phyloP scores from a whole-genome alignment of 2,113 vertebrate species.

The Dascyllus trimaculatus region DNA sequence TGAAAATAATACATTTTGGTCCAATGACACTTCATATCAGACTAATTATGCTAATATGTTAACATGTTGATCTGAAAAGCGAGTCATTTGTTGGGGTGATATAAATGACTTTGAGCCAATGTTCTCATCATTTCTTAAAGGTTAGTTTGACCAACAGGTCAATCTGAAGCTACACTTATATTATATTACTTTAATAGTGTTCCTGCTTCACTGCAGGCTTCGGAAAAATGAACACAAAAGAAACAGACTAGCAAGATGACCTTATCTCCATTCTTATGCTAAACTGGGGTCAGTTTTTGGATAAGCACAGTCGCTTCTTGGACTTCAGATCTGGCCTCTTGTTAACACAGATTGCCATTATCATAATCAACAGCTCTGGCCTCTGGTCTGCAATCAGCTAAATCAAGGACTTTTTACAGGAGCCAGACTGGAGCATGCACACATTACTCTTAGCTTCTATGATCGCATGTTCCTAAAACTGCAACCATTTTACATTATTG shows the following conservation, averaged over 20 bases:
- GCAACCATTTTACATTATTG: background rate
- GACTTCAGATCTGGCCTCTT: slow-evolving; percentile 47
- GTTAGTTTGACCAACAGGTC: background rate
- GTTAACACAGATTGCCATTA: slow-evolving; percentile 54
- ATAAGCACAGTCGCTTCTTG: slow-evolving; percentile 30
- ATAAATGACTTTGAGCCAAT: background rate
- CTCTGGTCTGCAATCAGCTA: slow-evolving; percentile 62
- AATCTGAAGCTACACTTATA: background rate
- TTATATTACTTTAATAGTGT: background rate
- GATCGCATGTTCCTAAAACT: background rate
- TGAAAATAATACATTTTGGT: too few species aligned
- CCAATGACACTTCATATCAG: too few species aligned
- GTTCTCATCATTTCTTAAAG: background rate
- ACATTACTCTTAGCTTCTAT: slow-evolving; percentile 22
- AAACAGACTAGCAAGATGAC: slow-evolving; percentile 20
- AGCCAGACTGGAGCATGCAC: background rate
- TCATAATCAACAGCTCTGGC: slow-evolving; percentile 55
- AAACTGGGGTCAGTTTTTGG: slow-evolving; percentile 50
- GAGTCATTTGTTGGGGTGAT: background rate
- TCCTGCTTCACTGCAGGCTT: background rate
- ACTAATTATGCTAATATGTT: background rate
- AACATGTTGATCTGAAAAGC: background rate
- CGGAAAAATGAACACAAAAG: slow-evolving; percentile 19
- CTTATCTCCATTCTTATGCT: slow-evolving; percentile 37
- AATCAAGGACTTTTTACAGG: slow-evolving; percentile 54